phyloP scores from a whole-genome alignment of 2,113 vertebrate genomes.

The Cepphus grylle region DNA sequence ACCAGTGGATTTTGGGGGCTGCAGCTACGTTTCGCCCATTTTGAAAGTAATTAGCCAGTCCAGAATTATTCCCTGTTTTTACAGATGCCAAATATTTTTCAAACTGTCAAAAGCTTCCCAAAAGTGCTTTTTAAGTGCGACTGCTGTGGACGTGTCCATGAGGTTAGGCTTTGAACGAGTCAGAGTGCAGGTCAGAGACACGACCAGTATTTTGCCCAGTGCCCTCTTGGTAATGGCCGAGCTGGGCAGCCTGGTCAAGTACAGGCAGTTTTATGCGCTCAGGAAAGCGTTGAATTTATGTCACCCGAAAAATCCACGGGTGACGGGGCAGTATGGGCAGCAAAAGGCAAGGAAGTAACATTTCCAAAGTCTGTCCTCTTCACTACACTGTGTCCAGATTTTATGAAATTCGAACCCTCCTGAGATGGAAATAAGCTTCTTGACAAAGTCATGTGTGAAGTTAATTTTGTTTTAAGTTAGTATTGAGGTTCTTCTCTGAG shows the following conservation, averaged over 20 bases:
- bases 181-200: background rate
- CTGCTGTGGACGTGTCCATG: background rate
- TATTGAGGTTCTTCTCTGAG: slow-evolving; percentile 51
- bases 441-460: slow-evolving; percentile 66
- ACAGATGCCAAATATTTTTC: background rate
- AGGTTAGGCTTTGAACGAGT: background rate
- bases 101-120: background rate
- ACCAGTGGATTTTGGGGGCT: background rate
- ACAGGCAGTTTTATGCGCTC: background rate
- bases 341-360: background rate
- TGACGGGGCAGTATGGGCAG: background rate
- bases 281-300: background rate
- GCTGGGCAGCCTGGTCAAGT: slow-evolving; percentile 30
- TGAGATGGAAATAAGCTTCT: slow-evolving; percentile 30
- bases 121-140: background rate
- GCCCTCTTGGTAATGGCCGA: background rate
- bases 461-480: slow-evolving; percentile 59
- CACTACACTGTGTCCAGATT: background rate
- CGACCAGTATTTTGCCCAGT: background rate
- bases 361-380: background rate
- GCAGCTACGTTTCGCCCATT: background rate
- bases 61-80: background rate
- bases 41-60: background rate
- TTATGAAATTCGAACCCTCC: slow-evolving; percentile 11
- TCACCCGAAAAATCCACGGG: background rate